Evolutionary conservation across 2,888 invertebrate species (phyloP).

Genomic region (Rhagonycha lutea): DNA sequence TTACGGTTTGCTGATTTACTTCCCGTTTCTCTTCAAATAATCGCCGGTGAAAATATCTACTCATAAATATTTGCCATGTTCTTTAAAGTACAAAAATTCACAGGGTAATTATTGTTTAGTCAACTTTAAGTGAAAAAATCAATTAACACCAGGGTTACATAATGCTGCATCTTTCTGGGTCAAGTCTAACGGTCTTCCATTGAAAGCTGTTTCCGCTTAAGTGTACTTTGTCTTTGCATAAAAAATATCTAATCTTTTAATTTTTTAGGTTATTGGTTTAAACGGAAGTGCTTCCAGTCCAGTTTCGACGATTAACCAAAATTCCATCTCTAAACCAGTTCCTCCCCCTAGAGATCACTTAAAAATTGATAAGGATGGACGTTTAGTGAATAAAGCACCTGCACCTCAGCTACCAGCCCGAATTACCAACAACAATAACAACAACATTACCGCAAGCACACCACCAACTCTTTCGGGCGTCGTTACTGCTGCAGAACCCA

Average conservation of each 20-base stretch:
- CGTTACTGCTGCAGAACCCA: slow-evolving; percentile 65
- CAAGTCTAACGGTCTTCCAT: neutral
- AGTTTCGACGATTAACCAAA: slow-evolving; percentile 55
- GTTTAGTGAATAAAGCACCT: slow-evolving; percentile 67
- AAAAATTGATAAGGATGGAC: slow-evolving; percentile 64
- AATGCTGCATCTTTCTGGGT: neutral
- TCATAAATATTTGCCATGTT: slow-evolving; percentile 4
- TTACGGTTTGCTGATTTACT: slow-evolving; percentile 16
- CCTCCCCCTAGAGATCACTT: slow-evolving; percentile 70
- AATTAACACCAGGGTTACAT: neutral
- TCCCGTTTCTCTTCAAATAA: slow-evolving; percentile 11
- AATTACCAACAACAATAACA: slow-evolving; percentile 59
- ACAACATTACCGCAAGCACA: slow-evolving; percentile 40
- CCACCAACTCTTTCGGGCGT: slow-evolving; percentile 51
- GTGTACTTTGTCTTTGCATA: neutral
- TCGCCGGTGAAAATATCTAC: neutral
- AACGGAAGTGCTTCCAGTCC: slow-evolving; percentile 44
- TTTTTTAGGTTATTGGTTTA: slow-evolving; percentile 44
- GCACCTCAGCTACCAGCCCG: slow-evolving; percentile 72
- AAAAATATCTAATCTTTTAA: neutral
- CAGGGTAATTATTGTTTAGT: neutral
- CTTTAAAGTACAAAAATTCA: neutral
- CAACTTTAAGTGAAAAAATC: neutral
- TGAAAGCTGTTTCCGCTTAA: neutral
- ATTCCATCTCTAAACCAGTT: slow-evolving; percentile 57